Evolutionary conservation across 2,797 vertebrate species (phyloP).

Genomic region (Acanthurus lineatus): DNA sequence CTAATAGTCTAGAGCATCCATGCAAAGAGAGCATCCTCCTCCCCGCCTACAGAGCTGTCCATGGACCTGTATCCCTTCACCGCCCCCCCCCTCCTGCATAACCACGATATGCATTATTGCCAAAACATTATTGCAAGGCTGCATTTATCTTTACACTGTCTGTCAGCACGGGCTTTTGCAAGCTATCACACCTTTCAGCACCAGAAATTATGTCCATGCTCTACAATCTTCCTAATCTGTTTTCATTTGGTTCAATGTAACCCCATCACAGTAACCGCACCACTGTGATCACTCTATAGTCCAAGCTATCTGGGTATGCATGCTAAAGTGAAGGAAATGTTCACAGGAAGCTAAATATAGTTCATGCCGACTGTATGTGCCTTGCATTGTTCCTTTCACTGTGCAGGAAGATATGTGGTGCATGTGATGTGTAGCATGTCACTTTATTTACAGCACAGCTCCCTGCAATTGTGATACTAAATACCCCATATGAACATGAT

Average conservation of each 20-base stretch:
- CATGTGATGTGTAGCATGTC: background rate
- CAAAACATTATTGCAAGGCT: slow-evolving; percentile 46
- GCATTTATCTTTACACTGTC: slow-evolving; percentile 52
- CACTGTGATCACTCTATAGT: slow-evolving; percentile 19
- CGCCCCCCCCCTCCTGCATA: background rate
- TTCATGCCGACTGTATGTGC: background rate
- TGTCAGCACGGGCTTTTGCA: slow-evolving; percentile 44
- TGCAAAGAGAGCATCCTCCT: slow-evolving; percentile 17
- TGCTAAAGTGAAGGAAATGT: slow-evolving; percentile 6
- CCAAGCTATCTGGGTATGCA: slow-evolving; percentile 11
- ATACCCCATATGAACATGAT: background rate
- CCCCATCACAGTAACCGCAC: slow-evolving; percentile 33
- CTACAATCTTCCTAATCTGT: slow-evolving; percentile 39
- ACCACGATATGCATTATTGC: slow-evolving; percentile 39
- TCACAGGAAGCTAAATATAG: slow-evolving; percentile 13
- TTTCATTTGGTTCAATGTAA: slow-evolving; percentile 42
- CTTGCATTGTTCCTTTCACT: slow-evolving; percentile 3
- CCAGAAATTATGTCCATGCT: slow-evolving; percentile 49
- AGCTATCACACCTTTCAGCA: slow-evolving; percentile 43
- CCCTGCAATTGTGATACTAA: background rate
- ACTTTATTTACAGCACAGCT: slow-evolving; percentile 11
- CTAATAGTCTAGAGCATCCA: background rate
- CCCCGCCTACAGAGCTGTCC: slow-evolving; percentile 20
- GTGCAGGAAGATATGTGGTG: background rate
- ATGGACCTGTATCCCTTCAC: slow-evolving; percentile 24